A percentile compares a stretch with the other conserved stretches of the same genome.
phyloP scores from a whole-genome alignment of 2,113 vertebrate species.

The Sander lucioperca region DNA sequence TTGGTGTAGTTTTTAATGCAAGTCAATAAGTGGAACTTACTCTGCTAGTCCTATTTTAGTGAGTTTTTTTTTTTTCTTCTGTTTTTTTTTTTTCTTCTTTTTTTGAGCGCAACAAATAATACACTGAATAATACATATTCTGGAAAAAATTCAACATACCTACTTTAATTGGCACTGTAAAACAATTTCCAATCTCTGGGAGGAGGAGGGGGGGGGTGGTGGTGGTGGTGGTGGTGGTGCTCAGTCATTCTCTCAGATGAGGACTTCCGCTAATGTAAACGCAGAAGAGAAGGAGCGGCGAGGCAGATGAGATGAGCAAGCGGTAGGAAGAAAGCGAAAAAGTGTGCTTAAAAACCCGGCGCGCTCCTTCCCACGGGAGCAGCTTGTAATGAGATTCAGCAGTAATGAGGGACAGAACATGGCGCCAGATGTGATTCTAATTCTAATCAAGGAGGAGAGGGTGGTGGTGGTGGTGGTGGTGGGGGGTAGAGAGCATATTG shows the following conservation, averaged over 20 bases:
- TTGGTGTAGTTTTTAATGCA: constrained; percentile 78
- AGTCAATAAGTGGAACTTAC: constrained; percentile 73
- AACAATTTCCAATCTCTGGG: constrained; percentile 78
- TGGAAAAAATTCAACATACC: constrained; percentile 77
- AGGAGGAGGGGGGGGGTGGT: constrained; percentile 44
- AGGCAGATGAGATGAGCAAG: constrained; percentile 76
- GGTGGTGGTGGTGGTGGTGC: constrained; percentile 51
- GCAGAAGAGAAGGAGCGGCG: constrained; percentile 74
- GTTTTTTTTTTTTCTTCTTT: constrained; percentile 25
- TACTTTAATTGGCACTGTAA: constrained; percentile 85
- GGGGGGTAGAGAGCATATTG: constrained; percentile 78
- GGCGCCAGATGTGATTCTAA: constrained; percentile 85
- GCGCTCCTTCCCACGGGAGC: constrained; percentile 71
- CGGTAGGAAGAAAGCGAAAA: constrained; percentile 77
- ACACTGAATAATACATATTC: constrained; percentile 80
- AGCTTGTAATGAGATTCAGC: constrained; percentile 83
- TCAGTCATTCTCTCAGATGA: constrained; percentile 83
- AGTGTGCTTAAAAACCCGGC: constrained; percentile 80
- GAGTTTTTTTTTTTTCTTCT: constrained; percentile 1
- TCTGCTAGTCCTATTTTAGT: constrained; percentile 76
- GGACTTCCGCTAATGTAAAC: constrained; percentile 82
- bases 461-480: constrained; percentile 42
- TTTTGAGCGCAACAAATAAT: constrained; percentile 79
- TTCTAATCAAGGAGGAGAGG: constrained; percentile 84
- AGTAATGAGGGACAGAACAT: constrained; percentile 86